Base-by-base conservation (phyloP, 2,888 invertebrate genomes). In the Suillia variegata region DNA sequence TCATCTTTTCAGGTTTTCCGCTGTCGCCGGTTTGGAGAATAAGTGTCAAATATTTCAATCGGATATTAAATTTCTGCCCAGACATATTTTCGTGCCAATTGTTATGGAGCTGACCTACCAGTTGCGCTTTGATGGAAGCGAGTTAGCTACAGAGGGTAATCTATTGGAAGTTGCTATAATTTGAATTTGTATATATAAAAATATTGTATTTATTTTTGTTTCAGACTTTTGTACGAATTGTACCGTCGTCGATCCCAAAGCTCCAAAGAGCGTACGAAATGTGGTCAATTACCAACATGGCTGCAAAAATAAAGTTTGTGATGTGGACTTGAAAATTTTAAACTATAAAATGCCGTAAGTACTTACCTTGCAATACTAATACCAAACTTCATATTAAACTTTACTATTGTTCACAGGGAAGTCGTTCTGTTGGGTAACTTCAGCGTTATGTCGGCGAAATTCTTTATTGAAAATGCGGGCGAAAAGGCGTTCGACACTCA, bases 401-500 rank as follows among this genome's bases (percentile, higher is more conserved):
- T n/a, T n/a, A n/a, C n/a, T n/a, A n/a, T n/a, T n/a, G n/a, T n/a
- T n/a, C n/a, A n/a, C n/a, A n/a, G n/a, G n/a, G n/a, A n/a, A n/a
- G n/a, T n/a, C n/a, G n/a, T n/a, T n/a, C n/a, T n/a, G n/a, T n/a
- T n/a, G n/a, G n/a, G n/a, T n/a, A n/a, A n/a, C n/a, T n/a, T n/a
- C n/a, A n/a, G n/a, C n/a, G n/a, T n/a, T n/a, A n/a, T n/a, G n/a
- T n/a, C n/a, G n/a, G n/a, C n/a, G n/a, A n/a, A n/a, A n/a, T n/a
- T n/a, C n/a, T n/a, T n/a, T n/a, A 67, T 83, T 8, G 61, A 54
- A 12, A 83, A 83, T 67, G 50, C 22, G 2, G 80, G 79, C 12
- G 83, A 83, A 67, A 76, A 79, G 6, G 82, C 83, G 1, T 82
- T 80, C 63, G 68, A 76, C 18, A 73, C 81, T 0, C 70, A 78